Conservation (phyloP, 2,797 vertebrate species). For the Gallinago stenura region DNA sequence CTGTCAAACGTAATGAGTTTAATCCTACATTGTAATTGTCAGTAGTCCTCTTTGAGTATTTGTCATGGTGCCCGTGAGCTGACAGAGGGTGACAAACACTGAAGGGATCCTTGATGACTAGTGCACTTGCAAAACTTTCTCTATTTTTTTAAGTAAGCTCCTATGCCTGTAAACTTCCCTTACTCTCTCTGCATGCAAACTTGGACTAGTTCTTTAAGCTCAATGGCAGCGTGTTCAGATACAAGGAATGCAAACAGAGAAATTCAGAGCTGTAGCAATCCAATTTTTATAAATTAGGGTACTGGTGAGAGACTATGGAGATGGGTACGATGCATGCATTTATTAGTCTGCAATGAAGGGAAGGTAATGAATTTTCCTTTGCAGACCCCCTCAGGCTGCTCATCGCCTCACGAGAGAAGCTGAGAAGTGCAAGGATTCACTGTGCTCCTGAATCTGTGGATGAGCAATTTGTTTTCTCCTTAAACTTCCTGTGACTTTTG, state of each 20-base stretch:
- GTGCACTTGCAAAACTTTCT: background rate
- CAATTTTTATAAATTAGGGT: background rate
- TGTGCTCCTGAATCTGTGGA: background rate
- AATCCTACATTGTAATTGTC: background rate
- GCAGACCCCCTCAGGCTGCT: background rate
- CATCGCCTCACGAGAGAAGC: background rate
- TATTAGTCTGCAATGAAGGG: background rate
- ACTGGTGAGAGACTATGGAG: background rate
- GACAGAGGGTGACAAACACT: background rate
- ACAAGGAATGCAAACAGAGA: background rate
- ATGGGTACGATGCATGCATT: background rate
- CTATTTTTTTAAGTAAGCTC: background rate
- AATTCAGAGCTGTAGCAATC: background rate
- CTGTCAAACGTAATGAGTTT: background rate
- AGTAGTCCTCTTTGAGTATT: background rate
- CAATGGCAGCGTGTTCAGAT: background rate
- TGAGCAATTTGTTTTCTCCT: background rate
- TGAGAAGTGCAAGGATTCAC: background rate
- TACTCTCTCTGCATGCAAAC: background rate
- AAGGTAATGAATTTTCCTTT: background rate
- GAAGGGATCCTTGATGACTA: background rate
- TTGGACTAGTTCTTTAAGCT: background rate
- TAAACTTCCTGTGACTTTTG: background rate
- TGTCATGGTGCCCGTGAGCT: background rate
- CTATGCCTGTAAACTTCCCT: background rate